Conservation (phyloP, 1,140 invertebrate genomes). For the Stratiolaelaps scimitus region DNA sequence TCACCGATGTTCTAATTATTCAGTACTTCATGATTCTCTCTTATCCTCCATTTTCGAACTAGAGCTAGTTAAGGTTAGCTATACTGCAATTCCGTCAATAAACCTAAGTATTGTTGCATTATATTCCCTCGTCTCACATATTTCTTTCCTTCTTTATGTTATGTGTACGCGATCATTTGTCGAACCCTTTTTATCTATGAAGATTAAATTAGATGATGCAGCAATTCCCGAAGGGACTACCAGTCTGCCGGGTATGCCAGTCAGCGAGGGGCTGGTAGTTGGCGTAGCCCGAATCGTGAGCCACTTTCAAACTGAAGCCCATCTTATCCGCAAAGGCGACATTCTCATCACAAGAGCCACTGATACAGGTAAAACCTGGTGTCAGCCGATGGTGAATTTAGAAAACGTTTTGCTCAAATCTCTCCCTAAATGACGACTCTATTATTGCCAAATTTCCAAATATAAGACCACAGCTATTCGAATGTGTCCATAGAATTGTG, state of each 20-base stretch:
- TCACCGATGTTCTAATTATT: too few relatives aligned
- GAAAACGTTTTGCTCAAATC: background rate
- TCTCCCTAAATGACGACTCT: too few relatives aligned
- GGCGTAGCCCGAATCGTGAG: slow-evolving; percentile 1
- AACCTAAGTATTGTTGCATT: too few relatives aligned
- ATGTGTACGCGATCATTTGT: background rate
- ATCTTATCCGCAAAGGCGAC: slow-evolving; percentile 14
- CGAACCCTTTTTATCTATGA: background rate
- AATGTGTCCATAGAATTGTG: too few relatives aligned
- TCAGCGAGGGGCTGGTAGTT: slow-evolving; percentile 12
- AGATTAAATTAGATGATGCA: background rate
- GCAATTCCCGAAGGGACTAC: background rate
- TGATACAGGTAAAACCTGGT: slow-evolving; percentile 5
- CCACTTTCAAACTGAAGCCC: slow-evolving; percentile 4
- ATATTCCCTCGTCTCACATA: too few relatives aligned
- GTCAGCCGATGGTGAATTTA: background rate
- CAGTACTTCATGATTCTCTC: too few relatives aligned
- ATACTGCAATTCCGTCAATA: too few relatives aligned
- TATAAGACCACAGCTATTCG: too few relatives aligned
- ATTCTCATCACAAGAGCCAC: slow-evolving; percentile 19
- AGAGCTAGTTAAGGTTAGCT: too few relatives aligned
- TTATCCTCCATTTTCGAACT: too few relatives aligned
- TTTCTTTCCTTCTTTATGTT: background rate
- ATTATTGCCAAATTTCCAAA: too few relatives aligned
- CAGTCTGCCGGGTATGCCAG: background rate